Base-by-base conservation (phyloP, 92 coral and sea anemone genomes). In the Umimayanthus chanpuru region DNA sequence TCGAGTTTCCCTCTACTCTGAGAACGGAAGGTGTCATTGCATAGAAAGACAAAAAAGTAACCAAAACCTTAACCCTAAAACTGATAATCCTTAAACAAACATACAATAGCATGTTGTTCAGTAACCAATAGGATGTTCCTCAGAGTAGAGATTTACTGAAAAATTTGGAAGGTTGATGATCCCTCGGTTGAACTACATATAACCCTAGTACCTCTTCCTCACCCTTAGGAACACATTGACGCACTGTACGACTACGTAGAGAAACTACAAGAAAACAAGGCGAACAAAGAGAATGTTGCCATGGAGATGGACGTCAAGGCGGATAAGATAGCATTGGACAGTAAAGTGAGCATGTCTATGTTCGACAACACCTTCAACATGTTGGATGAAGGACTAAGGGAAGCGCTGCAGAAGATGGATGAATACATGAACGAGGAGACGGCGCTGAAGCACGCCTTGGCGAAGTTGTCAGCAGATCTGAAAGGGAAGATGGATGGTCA, bases 361-460 rank as follows among this genome's bases (percentile, higher is more conserved):
- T 97, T 97, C 85, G 98, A 95, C 61, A 92, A 89, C 86, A 91
- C 96, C 56, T 95, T 97, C 86, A 92, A 85, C 83, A 92, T 93
- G 92, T 90, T 97, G 88, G 99, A 95, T 25, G 96, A 94, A 82
- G 99, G 99, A 18, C 88, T 97, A 4, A 92, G 94, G 23, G 98
- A 95, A 79, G 97, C 99, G 6, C 80, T 97, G 73, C 99, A 95
- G 88, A 97, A 97, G 89, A 97, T 97, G 99, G 99, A 97, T 47
- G 98, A 97, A 25, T 95, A 95, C 83, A 91, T 97, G 98, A 97
- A 97, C 70, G 99, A 97, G 74, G 99, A 97, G 86, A 83, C 90
- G 92, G 96, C 98, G 1, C 81, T 97, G 77, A 97, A 97, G 79
- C 94, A 97, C 55, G 96, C 99, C 20, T 79, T 97, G 93, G 91